Percentiles rank a stretch among this genome's conserved stretches.
phyloP scores from a whole-genome alignment of 2,888 invertebrate species.

The Toxonevra muliebris region DNA sequence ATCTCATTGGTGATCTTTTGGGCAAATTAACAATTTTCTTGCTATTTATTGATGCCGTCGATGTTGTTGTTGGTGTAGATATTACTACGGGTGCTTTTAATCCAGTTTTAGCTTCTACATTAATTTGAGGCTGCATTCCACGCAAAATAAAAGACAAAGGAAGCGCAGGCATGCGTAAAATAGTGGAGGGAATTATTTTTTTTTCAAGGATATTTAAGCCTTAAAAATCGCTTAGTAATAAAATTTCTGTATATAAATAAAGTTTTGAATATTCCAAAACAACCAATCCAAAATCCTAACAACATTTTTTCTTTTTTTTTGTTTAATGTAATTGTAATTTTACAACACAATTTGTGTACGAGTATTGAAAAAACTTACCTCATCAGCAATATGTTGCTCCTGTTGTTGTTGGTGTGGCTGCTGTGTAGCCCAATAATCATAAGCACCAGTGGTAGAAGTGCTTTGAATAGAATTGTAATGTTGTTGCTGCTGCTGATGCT shows the following conservation, averaged over 20 bases:
- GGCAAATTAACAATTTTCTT: conserved; percentile 5
- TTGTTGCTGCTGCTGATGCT: conserved; percentile 29
- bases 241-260: not conserved
- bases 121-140: conserved; percentile 18
- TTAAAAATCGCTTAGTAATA: conserved; percentile 12
- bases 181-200: not conserved
- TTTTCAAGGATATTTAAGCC: conserved; percentile 29
- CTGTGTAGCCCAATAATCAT: conserved; percentile 32
- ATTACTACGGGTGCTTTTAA: conserved; percentile 3
- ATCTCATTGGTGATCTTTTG: conserved; percentile 22
- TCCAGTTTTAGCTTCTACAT: conserved; percentile 4
- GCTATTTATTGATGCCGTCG: too few relatives aligned
- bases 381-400: conserved; percentile 33
- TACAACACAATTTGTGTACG: not conserved
- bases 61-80: conserved; percentile 21
- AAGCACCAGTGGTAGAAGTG: conserved; percentile 6
- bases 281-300: not conserved
- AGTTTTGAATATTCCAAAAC: not conserved
- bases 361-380: conserved; percentile 13
- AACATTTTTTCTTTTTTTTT: conserved; percentile 29
- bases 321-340: not conserved
- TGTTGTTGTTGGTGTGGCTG: conserved; percentile 29
- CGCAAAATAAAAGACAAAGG: not conserved
- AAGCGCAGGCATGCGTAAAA: conserved; percentile 13
- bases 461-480: conserved; percentile 7